Conservation (phyloP, 1,140 invertebrate genomes). For the Pogonomyrmex californicus region DNA sequence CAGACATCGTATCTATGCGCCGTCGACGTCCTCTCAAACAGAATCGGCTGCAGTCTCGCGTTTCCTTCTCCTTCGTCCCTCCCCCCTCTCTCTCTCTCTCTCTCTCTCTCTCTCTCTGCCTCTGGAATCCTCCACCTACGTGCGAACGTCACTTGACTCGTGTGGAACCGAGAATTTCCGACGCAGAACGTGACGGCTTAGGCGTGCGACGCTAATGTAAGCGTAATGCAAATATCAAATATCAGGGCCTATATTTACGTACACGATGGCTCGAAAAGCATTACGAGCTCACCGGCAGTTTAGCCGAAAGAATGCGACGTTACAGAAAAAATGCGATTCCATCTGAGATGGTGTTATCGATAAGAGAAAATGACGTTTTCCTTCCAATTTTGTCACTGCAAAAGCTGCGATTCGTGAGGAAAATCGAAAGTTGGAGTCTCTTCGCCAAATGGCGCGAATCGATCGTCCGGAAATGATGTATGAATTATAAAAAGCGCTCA, state of each 20-base stretch:
- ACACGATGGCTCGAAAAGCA: not conserved
- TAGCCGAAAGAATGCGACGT: conserved; percentile 11
- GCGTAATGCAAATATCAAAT: not conserved
- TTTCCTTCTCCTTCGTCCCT: not conserved
- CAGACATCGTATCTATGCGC: conserved; percentile 8
- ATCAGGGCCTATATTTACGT: not conserved
- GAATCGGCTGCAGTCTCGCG: conserved; percentile 33
- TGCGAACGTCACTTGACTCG: conserved; percentile 1
- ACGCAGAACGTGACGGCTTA: not conserved
- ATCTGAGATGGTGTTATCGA: not conserved
- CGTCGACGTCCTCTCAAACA: conserved; percentile 31
- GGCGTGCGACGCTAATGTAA: not conserved
- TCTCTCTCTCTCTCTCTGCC: not conserved
- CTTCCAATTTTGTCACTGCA: not conserved
- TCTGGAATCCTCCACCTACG: conserved; percentile 35
- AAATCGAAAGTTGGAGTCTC: not conserved
- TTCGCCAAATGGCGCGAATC: conserved; percentile 6
- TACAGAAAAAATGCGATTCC: conserved; percentile 1
- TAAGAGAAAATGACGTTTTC: not conserved
- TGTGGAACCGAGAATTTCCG: not conserved
- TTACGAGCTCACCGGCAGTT: not conserved
- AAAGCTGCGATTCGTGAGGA: not conserved
- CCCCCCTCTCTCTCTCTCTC: conserved; percentile 3
- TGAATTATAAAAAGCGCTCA: conserved; percentile 37
- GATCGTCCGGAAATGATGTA: conserved; percentile 31